phyloP scores from a whole-genome alignment of 2,113 vertebrate species.

The Tragelaphus buxtoni region DNA sequence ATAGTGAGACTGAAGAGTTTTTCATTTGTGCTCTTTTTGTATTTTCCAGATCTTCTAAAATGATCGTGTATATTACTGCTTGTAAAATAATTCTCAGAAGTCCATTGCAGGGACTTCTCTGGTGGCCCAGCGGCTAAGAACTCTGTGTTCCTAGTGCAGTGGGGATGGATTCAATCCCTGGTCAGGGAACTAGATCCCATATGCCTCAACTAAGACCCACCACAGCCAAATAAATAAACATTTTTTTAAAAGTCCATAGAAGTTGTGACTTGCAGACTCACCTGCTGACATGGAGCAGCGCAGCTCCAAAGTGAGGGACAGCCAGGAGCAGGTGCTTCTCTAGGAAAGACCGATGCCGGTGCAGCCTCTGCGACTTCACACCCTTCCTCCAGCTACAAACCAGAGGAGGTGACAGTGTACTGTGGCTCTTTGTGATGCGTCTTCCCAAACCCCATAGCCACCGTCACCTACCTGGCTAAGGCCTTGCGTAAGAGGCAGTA shows the following conservation, averaged over 20 bases:
- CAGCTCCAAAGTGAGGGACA: constrained; percentile 84
- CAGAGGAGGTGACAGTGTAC: neutral
- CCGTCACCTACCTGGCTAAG: constrained; percentile 77
- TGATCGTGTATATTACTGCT: neutral
- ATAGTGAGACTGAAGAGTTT: neutral
- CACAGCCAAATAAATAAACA: neutral
- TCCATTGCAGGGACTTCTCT: neutral
- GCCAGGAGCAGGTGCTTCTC: constrained; percentile 73
- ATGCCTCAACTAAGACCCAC: neutral
- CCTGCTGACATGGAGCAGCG: constrained; percentile 82
- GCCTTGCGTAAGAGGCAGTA: constrained; percentile 79
- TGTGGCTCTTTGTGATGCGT: neutral
- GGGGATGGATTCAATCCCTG: neutral
- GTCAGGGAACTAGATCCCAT: neutral
- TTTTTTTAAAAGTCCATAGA: neutral
- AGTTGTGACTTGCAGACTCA: constrained; percentile 41
- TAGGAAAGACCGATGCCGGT: constrained; percentile 64
- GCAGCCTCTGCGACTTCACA: constrained; percentile 52
- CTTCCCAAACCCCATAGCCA: neutral
- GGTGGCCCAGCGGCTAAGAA: neutral
- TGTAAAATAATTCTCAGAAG: neutral
- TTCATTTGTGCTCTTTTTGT: neutral
- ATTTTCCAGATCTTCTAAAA: neutral
- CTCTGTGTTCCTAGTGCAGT: neutral
- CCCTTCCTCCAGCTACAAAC: constrained; percentile 81